Conservation (phyloP, 2,888 invertebrate species). For the Halocaridina rubra region DNA sequence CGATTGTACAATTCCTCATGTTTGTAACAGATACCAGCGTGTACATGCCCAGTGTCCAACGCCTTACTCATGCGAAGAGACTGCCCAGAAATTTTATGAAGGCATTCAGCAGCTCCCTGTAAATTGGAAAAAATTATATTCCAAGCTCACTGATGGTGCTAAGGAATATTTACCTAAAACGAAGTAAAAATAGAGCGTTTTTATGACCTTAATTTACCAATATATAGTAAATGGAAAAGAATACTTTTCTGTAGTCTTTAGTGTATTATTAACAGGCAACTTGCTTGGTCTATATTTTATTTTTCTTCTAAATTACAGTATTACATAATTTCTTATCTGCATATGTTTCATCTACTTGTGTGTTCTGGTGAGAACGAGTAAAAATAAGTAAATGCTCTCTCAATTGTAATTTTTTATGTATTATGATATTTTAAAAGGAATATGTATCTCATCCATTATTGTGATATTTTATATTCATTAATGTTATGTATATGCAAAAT, state of each 20-base stretch:
- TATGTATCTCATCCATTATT: no score
- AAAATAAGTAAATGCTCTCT: no score
- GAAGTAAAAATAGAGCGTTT: not conserved
- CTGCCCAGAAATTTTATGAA: not conserved
- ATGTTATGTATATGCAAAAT: no score
- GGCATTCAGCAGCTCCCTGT: not conserved
- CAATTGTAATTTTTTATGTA: no score
- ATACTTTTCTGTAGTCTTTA: not conserved
- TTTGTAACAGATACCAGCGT: slow-evolving; percentile 39
- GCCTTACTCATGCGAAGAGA: not conserved
- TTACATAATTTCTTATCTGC: no score
- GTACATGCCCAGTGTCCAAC: slow-evolving; percentile 11
- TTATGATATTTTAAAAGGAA: no score
- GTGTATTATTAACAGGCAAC: no score
- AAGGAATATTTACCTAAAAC: not conserved
- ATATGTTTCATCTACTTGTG: no score
- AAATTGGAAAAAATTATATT: not conserved
- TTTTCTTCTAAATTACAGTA: not conserved
- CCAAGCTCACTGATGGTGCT: not conserved
- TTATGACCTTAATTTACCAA: not conserved
- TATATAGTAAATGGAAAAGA: no score
- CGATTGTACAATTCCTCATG: slow-evolving; percentile 2
- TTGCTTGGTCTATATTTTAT: not conserved
- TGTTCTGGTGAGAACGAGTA: no score
- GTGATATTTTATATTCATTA: no score